phyloP scores from a whole-genome alignment of 2,797 vertebrate species.

The Philypnodon macrostomus region DNA sequence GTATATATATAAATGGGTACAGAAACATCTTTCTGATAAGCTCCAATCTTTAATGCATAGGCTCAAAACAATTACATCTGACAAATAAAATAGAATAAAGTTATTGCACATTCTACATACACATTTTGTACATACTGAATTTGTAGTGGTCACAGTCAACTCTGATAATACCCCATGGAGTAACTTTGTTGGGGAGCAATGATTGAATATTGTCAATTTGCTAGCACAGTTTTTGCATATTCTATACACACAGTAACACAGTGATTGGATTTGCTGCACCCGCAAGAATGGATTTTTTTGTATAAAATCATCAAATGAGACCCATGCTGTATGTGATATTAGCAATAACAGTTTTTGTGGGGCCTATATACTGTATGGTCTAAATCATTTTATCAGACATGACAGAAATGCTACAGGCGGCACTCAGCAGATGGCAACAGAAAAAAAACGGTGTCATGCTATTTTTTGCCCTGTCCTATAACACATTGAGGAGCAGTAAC shows the following conservation, averaged over 20 bases:
- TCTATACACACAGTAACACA: too few relatives aligned
- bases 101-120: slow-evolving; percentile 39
- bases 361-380: slow-evolving; percentile 22
- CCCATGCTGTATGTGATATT: slow-evolving; percentile 15
- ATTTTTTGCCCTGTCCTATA: slow-evolving; percentile 36
- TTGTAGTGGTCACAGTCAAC: slow-evolving; percentile 26
- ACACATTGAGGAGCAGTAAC: slow-evolving; percentile 42
- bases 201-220: background rate
- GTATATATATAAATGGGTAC: background rate
- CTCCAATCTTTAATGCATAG: slow-evolving; percentile 28
- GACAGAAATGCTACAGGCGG: slow-evolving; percentile 56
- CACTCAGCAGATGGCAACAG: slow-evolving; percentile 39
- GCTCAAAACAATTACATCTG: slow-evolving; percentile 22
- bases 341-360: slow-evolving; percentile 36
- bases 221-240: too few relatives aligned
- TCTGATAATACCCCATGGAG: slow-evolving; percentile 6
- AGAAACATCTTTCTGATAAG: slow-evolving; percentile 4
- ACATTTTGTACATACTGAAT: slow-evolving; percentile 23
- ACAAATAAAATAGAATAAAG: slow-evolving; percentile 31
- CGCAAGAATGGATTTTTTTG: background rate
- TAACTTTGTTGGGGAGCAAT: background rate
- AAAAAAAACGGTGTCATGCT: slow-evolving; percentile 36
- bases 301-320: too few relatives aligned
- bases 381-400: slow-evolving; percentile 58
- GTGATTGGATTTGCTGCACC: background rate